Conservation (phyloP, 2,888 invertebrate genomes). For the Drosophila stalkeri region DNA sequence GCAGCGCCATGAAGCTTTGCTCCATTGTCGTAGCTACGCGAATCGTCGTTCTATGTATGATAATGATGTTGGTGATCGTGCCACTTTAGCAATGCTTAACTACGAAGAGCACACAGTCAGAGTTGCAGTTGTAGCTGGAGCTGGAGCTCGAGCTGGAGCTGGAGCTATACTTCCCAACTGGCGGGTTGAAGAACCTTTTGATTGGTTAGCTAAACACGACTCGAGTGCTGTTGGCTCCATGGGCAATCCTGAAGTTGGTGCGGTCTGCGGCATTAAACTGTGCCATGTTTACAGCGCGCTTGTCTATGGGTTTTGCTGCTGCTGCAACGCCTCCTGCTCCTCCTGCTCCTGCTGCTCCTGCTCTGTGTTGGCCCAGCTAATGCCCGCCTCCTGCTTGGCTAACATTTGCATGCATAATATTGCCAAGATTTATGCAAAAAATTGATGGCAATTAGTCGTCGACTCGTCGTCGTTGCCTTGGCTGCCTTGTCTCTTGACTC, state of each 20-base stretch:
- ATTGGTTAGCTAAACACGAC: constrained; percentile 76
- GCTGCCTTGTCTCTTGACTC: constrained; percentile 6
- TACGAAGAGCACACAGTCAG: constrained; percentile 45
- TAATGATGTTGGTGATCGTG: constrained; percentile 81
- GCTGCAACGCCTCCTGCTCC: neutral
- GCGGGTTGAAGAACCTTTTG: constrained; percentile 81
- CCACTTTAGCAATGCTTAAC: constrained; percentile 81
- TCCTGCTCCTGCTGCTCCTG: too few species aligned
- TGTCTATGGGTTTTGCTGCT: constrained; percentile 3
- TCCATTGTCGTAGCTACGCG: constrained; percentile 49
- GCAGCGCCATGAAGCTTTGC: constrained; percentile 38
- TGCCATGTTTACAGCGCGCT: constrained; percentile 59
- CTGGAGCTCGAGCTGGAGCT: constrained; percentile 5
- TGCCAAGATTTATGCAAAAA: constrained; percentile 80
- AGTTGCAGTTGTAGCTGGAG: constrained; percentile 4
- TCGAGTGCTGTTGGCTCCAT: constrained; percentile 48
- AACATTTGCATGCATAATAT: constrained; percentile 75
- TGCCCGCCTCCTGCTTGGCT: neutral
- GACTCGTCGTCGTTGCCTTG: constrained; percentile 22
- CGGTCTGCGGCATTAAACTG: constrained; percentile 67
- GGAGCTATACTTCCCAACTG: neutral
- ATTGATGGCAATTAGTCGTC: constrained; percentile 80
- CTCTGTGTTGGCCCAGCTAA: neutral
- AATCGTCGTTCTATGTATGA: constrained; percentile 63
- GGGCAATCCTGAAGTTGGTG: constrained; percentile 80